Evolutionary conservation across 2,888 invertebrate genomes (phyloP), one percentile per base, ranked within the genome.

Genomic region (Nematopogon swammerdamellus): DNA sequence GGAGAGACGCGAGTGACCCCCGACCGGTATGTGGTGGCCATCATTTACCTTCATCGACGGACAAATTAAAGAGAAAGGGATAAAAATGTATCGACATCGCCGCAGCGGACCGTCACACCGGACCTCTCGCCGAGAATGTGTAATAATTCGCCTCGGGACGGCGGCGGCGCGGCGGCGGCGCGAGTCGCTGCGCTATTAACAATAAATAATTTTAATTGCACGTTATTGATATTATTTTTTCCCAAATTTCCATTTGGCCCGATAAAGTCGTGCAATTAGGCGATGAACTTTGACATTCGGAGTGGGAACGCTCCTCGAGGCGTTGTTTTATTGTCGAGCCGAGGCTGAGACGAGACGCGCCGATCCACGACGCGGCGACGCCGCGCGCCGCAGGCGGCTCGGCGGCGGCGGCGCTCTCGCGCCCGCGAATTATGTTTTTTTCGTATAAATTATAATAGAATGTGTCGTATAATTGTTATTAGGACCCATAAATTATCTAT

Each of bases 131-230:
- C 64, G 74, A 63, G 70, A 72, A 75, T 74, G 70, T 75, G 74
- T 75, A 75, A 72, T 73, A 72, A 67, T 72, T 64, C 62, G 73
- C 75, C 77, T 64, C 65, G 65, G 70, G 76, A 70, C 69, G 68
- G 60, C 54, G 52, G 55, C 36, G 44, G 52, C 52, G 56, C 59
- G 56, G 61, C 59, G 59, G 63, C 36, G 44, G 52, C 52, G 56
- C 59, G 56, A 61, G 59, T 59, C 62, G 59, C 58, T n/a, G 61
- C 67, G 59, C 36, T 36, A 36, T 36, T 36, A 36, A 36, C 36
- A 63, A 70, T 73, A 73, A 75, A 77, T 73, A 73, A 71, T 77
- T 79, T 77, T 79, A 79, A 79, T 79, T 79, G 77, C 70, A 76
- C 69, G 74, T 75, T 76, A 75, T 79, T 74, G 76, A 76, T 76